These are phyloP conservation scores for Clarias gariepinus DNA, from an alignment of 2,113 vertebrate species.

Conservation along the genomic window DNA sequence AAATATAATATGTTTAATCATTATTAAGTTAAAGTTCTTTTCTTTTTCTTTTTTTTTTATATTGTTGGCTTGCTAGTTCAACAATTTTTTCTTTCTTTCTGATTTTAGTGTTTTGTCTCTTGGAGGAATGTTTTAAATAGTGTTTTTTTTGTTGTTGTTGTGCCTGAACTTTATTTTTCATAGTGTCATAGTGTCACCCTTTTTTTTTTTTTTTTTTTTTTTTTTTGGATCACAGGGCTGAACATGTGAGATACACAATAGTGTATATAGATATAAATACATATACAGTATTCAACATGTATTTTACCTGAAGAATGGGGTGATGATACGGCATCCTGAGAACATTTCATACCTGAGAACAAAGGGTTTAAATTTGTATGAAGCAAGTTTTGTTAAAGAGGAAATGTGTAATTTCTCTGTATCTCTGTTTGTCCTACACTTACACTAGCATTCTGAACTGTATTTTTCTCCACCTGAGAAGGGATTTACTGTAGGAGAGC, in stretches of 20 bases:
- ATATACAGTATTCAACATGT: slow-evolving; percentile 45
- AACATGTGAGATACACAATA: slow-evolving; percentile 40
- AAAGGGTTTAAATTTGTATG: slow-evolving; percentile 41
- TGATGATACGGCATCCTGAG: slow-evolving; percentile 17
- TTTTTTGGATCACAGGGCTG: slow-evolving; percentile 47
- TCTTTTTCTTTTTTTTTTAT: not conserved
- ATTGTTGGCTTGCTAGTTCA: slow-evolving; percentile 43
- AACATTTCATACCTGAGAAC: slow-evolving; percentile 38
- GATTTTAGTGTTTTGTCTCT: slow-evolving; percentile 43
- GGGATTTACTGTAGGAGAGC: slow-evolving; percentile 43
- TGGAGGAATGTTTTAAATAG: slow-evolving; percentile 39
- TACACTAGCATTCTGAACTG: slow-evolving; percentile 38
- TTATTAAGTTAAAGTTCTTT: slow-evolving; percentile 33
- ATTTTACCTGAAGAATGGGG: slow-evolving; percentile 22
- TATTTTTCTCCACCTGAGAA: slow-evolving; percentile 37
- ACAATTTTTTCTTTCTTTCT: slow-evolving; percentile 15
- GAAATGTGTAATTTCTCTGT: slow-evolving; percentile 36
- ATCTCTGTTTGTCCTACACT: slow-evolving; percentile 45
- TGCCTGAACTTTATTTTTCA: slow-evolving; percentile 56
- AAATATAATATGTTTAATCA: slow-evolving; percentile 27
- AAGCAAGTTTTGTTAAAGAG: slow-evolving; percentile 16
- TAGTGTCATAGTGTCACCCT: slow-evolving; percentile 41
- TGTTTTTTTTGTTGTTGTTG: slow-evolving; percentile 43
- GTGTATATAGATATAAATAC: slow-evolving; percentile 1
- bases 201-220: too few species aligned